A percentile compares a stretch with the other conserved stretches of the same genome.
phyloP scores from a whole-genome alignment of 2,797 vertebrate genomes.

The Acanthiza pusilla region DNA sequence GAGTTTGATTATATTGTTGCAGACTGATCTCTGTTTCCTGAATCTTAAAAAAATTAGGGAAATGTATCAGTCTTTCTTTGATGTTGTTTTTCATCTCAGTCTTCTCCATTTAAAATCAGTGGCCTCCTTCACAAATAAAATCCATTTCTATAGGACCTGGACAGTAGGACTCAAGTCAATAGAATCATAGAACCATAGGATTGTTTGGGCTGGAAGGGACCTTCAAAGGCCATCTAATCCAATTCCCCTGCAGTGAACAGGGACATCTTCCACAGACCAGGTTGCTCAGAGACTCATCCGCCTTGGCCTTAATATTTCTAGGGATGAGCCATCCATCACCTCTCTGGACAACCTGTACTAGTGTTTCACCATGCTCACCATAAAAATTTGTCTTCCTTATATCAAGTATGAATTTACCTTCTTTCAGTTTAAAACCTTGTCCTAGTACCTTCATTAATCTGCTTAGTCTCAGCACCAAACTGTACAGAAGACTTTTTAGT shows the following conservation, averaged over 20 bases:
- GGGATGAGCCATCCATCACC: neutral
- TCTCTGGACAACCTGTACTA: neutral
- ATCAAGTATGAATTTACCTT: neutral
- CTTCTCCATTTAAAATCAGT: neutral
- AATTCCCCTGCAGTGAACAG: neutral
- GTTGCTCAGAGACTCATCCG: neutral
- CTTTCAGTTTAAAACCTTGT: neutral
- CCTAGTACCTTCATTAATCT: neutral
- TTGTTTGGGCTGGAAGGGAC: neutral
- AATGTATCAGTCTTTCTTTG: neutral
- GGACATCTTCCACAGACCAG: neutral
- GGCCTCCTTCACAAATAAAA: neutral
- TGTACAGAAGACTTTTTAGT: neutral
- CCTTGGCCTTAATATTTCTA: neutral
- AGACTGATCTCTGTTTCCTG: neutral
- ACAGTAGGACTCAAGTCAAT: accelerated
- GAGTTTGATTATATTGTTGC: neutral
- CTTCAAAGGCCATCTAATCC: neutral
- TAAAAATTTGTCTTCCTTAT: neutral
- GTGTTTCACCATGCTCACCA: neutral
- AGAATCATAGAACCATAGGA: neutral
- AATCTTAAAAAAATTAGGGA: neutral
- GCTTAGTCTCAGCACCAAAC: neutral
- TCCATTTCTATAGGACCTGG: neutral
- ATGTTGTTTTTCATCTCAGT: neutral